Conservation (phyloP, 2,113 vertebrate genomes). For the Corapipo altera region DNA sequence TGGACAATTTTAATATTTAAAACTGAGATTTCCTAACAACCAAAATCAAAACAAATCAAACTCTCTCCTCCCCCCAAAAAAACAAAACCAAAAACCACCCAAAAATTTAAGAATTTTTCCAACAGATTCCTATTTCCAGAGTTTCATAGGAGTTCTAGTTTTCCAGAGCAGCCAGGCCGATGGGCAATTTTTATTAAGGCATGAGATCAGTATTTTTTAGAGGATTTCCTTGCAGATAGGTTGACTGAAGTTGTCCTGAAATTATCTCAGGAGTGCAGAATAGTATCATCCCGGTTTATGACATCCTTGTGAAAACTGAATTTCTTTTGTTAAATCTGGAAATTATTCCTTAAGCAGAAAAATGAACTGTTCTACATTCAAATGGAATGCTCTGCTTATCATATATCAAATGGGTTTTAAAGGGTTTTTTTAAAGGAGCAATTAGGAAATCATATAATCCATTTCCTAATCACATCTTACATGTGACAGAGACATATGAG, state of each 20-base stretch:
- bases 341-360: neutral
- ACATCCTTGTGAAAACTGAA: neutral
- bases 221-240: neutral
- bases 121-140: neutral
- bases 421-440: neutral
- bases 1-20: neutral
- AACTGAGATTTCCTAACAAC: neutral
- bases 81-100: too few relatives aligned
- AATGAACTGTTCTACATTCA: neutral
- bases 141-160: neutral
- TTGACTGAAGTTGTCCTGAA: neutral
- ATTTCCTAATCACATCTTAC: neutral
- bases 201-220: neutral
- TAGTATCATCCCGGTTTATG: rapidly evolving
- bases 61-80: neutral
- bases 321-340: neutral
- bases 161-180: neutral
- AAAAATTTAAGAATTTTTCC: neutral
- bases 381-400: neutral
- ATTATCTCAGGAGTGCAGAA: neutral
- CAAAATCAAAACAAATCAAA: neutral
- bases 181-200: neutral
- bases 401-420: neutral
- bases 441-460: neutral
- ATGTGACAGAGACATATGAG: neutral